These are phyloP conservation scores for Narcine bancroftii DNA, from an alignment of 2,113 vertebrate genomes.

Conservation along the genomic window DNA sequence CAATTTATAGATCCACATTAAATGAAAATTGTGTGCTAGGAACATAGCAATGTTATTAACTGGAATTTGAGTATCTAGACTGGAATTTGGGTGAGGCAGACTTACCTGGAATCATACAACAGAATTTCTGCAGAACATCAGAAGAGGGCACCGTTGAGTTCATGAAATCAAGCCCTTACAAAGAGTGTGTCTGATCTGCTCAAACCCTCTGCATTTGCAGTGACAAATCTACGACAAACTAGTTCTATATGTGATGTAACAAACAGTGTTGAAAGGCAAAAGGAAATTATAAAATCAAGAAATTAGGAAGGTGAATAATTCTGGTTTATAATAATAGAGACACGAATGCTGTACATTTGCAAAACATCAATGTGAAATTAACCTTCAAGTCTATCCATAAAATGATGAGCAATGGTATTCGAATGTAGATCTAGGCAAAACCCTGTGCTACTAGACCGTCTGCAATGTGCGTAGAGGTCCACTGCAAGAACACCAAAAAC, in stretches of 20 bases:
- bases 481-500: neutral
- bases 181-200: too few species aligned
- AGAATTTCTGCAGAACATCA: neutral
- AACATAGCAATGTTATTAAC: too few species aligned
- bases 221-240: neutral
- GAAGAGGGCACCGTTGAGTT: constrained; percentile 15
- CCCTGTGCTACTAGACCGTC: neutral
- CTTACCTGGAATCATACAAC: neutral
- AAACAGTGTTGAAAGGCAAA: neutral
- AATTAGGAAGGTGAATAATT: neutral
- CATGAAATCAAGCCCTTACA: neutral
- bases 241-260: neutral
- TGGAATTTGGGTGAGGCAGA: neutral
- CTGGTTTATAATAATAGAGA: neutral
- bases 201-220: too few species aligned
- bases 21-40: neutral
- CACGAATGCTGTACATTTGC: neutral
- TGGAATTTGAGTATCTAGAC: too few species aligned
- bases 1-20: neutral
- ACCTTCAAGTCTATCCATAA: constrained; percentile 15
- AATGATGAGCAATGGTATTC: neutral
- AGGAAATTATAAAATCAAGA: neutral
- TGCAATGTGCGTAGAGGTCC: neutral
- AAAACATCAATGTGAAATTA: neutral
- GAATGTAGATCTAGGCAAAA: neutral